phyloP scores from a whole-genome alignment of 2,113 vertebrate genomes.

The Cichladusa arquata region DNA sequence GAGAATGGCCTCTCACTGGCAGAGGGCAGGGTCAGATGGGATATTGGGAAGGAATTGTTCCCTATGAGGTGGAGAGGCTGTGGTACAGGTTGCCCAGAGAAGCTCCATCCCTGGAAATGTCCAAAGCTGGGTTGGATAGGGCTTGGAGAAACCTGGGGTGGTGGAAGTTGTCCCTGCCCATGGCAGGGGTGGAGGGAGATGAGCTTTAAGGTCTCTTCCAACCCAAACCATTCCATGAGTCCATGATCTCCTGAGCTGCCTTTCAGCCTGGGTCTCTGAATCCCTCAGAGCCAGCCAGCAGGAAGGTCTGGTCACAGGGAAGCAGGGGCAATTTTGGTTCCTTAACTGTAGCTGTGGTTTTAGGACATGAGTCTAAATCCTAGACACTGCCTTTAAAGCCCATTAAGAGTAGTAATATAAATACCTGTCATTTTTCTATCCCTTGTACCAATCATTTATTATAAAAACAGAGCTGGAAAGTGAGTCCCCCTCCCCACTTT shows the following conservation, averaged over 20 bases:
- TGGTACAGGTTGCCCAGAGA: not conserved
- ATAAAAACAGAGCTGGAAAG: not conserved
- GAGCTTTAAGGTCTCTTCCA: not conserved
- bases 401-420: not conserved
- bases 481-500: not conserved
- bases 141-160: fast-evolving
- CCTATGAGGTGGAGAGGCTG: fast-evolving
- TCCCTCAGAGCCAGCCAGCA: not conserved
- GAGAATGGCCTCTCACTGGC: not conserved
- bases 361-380: not conserved
- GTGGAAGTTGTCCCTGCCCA: not conserved
- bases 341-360: not conserved
- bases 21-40: not conserved
- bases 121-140: fast-evolving
- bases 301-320: not conserved
- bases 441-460: not conserved
- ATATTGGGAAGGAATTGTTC: not conserved
- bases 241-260: not conserved
- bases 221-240: not conserved
- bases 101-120: not conserved
- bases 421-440: not conserved
- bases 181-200: not conserved
- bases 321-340: not conserved
- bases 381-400: not conserved
- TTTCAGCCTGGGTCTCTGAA: not conserved